These are phyloP conservation scores for Malurus elegans DNA, from an alignment of 2,113 vertebrate genomes.

Conservation along the genomic window DNA sequence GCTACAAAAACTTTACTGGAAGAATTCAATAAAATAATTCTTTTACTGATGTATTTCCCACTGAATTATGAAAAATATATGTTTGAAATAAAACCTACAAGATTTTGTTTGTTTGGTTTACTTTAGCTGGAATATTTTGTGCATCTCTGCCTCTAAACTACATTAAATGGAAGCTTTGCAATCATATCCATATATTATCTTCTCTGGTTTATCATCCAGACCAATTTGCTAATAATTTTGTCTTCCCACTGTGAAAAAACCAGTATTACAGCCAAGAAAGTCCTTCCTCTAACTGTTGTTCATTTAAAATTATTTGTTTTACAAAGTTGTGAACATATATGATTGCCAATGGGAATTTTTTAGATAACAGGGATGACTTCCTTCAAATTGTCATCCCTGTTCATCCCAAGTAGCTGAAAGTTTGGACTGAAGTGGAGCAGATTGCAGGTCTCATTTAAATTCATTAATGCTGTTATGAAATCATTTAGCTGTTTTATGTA, in stretches of 20 bases:
- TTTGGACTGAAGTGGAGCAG: neutral
- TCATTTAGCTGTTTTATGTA: conserved; percentile 11
- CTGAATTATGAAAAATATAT: neutral
- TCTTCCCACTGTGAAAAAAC: neutral
- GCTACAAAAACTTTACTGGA: neutral
- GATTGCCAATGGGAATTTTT: neutral
- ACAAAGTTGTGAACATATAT: neutral
- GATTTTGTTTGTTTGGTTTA: neutral
- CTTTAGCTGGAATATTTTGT: neutral
- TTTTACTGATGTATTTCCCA: neutral
- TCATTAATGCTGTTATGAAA: conserved; percentile 41
- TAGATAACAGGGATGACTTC: neutral
- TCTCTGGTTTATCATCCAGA: neutral
- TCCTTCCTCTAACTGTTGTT: neutral
- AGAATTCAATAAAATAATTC: neutral
- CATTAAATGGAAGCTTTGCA: neutral
- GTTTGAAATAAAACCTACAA: neutral
- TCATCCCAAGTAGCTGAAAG: neutral
- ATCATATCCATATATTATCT: neutral
- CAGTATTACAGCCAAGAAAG: neutral
- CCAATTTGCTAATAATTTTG: neutral
- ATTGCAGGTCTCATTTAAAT: conserved; percentile 29
- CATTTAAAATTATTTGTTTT: neutral
- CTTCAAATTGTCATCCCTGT: neutral
- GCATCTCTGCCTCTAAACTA: neutral